phyloP scores from a whole-genome alignment of 1,140 invertebrate species.

The Euwallacea similis region DNA sequence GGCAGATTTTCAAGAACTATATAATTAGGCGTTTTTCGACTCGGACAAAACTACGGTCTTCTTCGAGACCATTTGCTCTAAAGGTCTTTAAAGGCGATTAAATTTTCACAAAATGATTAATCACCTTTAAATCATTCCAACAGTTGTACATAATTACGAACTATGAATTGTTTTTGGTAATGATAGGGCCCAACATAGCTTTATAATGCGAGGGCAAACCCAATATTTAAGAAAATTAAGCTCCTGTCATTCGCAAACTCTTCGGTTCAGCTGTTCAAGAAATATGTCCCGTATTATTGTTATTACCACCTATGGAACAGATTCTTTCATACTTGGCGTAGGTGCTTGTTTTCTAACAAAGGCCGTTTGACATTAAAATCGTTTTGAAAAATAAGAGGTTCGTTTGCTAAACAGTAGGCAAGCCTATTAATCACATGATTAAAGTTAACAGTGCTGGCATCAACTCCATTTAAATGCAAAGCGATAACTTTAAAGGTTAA shows the following conservation, averaged over 20 bases:
- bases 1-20: slow-evolving; percentile 15
- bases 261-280: background rate
- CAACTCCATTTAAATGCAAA: background rate
- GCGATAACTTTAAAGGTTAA: slow-evolving; percentile 20
- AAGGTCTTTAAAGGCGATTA: slow-evolving; percentile 42
- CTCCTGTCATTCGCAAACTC: slow-evolving; percentile 17
- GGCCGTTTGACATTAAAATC: no score
- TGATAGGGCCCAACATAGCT: slow-evolving; percentile 36
- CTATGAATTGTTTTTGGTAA: slow-evolving; percentile 40
- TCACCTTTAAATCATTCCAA: slow-evolving; percentile 41
- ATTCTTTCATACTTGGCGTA: no score
- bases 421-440: no score
- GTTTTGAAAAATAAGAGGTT: no score
- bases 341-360: no score
- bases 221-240: slow-evolving; percentile 33
- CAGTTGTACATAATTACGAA: slow-evolving; percentile 40
- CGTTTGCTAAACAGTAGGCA: no score
- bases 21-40: slow-evolving; percentile 40
- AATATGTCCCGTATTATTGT: slow-evolving; percentile 1
- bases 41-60: background rate
- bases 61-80: slow-evolving; percentile 35
- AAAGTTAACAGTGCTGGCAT: no score
- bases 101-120: slow-evolving; percentile 45
- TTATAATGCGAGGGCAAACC: slow-evolving; percentile 29
- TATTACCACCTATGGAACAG: background rate